These are phyloP conservation scores for Paramormyrops hopkinsi DNA, from an alignment of 2,797 vertebrate genomes.

Conservation along the genomic window DNA sequence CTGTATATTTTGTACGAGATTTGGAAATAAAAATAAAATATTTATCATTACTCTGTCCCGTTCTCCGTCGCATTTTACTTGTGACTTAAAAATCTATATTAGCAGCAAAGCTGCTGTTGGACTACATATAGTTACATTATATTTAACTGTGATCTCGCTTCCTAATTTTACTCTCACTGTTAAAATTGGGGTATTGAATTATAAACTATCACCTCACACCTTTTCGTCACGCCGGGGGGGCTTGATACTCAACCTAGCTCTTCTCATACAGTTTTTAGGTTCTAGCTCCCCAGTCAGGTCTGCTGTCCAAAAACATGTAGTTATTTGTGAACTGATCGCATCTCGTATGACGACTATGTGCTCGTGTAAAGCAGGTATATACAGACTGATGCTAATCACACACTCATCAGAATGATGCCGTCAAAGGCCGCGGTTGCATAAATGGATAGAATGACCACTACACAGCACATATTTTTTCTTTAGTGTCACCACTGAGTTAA, in stretches of 20 bases:
- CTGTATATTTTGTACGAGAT: constrained; percentile 57
- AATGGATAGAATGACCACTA: not conserved
- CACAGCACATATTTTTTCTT: not conserved
- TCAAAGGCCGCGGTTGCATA: not conserved
- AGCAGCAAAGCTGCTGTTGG: too few relatives aligned
- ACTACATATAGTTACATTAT: not conserved
- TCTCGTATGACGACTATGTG: not conserved
- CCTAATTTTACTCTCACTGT: not conserved
- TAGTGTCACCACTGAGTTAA: not conserved
- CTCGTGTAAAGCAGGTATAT: not conserved
- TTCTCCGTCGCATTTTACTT: not conserved
- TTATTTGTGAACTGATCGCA: not conserved
- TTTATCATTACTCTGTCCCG: constrained; percentile 37
- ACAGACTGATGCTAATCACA: not conserved
- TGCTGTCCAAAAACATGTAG: not conserved
- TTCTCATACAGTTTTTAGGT: not conserved
- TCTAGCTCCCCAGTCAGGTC: not conserved
- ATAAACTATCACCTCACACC: not conserved
- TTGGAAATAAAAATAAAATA: constrained; percentile 48
- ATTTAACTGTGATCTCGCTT: not conserved
- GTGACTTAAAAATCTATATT: not conserved
- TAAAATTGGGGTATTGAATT: not conserved
- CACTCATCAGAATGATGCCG: not conserved
- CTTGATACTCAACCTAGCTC: not conserved
- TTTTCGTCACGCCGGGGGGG: not conserved